Evolutionary conservation across 1,140 invertebrate species (phyloP), one percentile per base, ranked within the genome.

Genomic region (Ceratosolen solmsi): DNA sequence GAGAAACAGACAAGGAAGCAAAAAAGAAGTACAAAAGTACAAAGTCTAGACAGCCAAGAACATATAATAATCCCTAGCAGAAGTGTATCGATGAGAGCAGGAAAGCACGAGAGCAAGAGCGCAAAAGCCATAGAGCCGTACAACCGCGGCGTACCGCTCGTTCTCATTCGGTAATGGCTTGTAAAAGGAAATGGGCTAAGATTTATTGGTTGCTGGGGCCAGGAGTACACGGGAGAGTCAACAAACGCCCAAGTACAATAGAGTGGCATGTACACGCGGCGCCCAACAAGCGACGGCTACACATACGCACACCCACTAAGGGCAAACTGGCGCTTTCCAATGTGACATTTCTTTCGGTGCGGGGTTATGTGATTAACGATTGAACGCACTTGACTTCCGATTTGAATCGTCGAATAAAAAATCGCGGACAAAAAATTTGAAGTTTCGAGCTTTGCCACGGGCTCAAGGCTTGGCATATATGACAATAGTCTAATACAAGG

Each of bases 331-430:
- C 77, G 85, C 87, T 88, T 87, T 88, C 89, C 85, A 86, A 87
- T 87, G 85, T 86, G 86, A 86, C 56, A 30, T 58, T 88, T 86
- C 86, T 89, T 90, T 89, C 84, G 86, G 83, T 82, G 82, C 85
- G 73, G 86, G n/a, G 46, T 15, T 49, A 0, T 9, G 87, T 91
- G 90, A 91, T 91, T 91, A 91, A 91, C 89, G 90, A 91, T 87
- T 84, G 87, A 88, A 89, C 88, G 89, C 90, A 90, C 90, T 90
- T 89, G 90, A 91, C 89, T 91, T 91, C 89, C 89, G 90, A 90
- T 90, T 87, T 77, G 82, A 86, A 84, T 86, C 84, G 86, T 77
- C 80, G 80, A 82, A 79, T 77, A 46, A 86, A 82, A 87, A 70
- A 15, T 13, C 17, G 17, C 33, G 7, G 7, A 13, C 22, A 38